Evolutionary conservation across 2,888 invertebrate species (phyloP), one percentile per base, ranked within the genome.

Genomic region (Octodonta nipae): DNA sequence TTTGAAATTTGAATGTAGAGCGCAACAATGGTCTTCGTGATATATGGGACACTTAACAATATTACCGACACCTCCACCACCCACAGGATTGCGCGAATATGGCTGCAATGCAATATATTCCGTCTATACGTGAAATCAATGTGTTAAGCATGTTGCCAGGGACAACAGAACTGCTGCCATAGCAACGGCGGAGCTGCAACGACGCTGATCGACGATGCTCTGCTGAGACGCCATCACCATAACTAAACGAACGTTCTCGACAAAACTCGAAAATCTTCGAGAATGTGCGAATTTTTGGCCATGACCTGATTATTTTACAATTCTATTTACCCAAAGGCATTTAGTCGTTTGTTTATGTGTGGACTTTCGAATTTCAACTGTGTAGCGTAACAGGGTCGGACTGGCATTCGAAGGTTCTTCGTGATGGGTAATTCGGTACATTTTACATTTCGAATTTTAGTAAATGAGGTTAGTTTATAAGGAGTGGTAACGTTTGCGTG

Each of bases 121-220:
- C 55, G 60, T 61, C 61, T 61, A 60, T 57, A 52, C 51, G 50
- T 49, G 60, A 61, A 63, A 63, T 63, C 63, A 60, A 63, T 63
- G 63, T 60, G 56, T 58, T 55, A 57, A 50, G 54, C 26, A 50
- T 41, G 52, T 50, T 50, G 52, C 52, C 42, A 51, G 46, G 50
- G 43, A 42, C 44, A 42, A 51, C 51, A 14, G 29, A 34, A 38
- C 34, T 26, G 48, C 49, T 38, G 46, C 42, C 39, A 45, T 42
- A 43, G 42, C 42, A 38, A 47, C 51, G 46, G 35, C 46, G 44
- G 41, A 45, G 44, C 38, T 48, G 50, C 47, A 50, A 26, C 22
- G 22, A n/a, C 22, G 20, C 20, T n/a, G 20, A n/a, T n/a, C n/a
- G n/a, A n/a, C n/a, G n/a, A n/a, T n/a, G n/a, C n/a, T n/a, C n/a